Evolutionary conservation across 1,140 invertebrate genomes (phyloP).

Genomic region (Rhagoletis zephyria): DNA sequence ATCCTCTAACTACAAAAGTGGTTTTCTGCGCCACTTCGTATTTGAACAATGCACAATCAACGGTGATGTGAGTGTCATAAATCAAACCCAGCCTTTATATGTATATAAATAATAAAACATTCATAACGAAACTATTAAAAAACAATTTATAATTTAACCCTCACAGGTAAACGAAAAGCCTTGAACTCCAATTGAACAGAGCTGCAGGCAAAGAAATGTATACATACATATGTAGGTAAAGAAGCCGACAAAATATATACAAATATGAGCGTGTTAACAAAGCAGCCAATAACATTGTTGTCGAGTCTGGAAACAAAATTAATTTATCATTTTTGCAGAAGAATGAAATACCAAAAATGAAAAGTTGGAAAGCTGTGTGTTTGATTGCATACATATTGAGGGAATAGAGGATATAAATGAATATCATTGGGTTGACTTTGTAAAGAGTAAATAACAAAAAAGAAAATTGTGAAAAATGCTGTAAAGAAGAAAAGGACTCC

Average conservation of each 20-base stretch:
- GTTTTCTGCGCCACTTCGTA: too few relatives aligned
- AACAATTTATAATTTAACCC: constrained; percentile 30
- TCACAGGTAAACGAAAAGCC: neutral
- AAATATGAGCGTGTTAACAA: neutral
- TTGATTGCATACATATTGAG: neutral
- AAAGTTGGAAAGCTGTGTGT: neutral
- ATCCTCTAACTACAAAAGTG: too few relatives aligned
- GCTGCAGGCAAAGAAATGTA: neutral
- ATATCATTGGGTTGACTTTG: too few relatives aligned
- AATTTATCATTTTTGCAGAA: constrained; percentile 25
- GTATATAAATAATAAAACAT: constrained; percentile 2
- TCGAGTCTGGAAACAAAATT: neutral
- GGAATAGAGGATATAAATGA: too few relatives aligned
- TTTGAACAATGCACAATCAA: too few relatives aligned
- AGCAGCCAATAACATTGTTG: neutral
- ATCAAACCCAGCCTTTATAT: neutral
- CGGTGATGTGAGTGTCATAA: neutral
- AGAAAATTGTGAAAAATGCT: too few relatives aligned
- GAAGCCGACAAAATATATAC: too few relatives aligned
- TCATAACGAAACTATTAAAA: constrained; percentile 29
- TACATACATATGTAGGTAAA: neutral
- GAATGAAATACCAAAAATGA: neutral
- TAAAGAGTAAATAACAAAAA: too few relatives aligned
- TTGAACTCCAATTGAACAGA: neutral
- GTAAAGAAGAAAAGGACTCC: too few relatives aligned